phyloP scores from a whole-genome alignment of 2,888 invertebrate species.

The Tipula helvola region DNA sequence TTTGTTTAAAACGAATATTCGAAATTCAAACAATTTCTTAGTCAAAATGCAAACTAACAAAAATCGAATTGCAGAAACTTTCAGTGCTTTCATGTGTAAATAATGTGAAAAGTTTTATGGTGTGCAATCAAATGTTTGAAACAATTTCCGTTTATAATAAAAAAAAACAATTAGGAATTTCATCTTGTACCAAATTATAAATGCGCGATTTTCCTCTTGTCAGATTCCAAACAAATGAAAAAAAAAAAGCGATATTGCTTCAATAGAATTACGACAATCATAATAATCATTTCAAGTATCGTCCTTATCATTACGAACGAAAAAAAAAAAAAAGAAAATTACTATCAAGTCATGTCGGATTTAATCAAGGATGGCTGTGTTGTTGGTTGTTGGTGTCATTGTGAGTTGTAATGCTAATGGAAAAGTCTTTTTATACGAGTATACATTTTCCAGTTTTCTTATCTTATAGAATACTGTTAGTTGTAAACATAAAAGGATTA shows the following conservation, averaged over 20 bases:
- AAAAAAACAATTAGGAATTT: background rate
- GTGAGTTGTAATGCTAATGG: background rate
- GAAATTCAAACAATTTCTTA: too few species aligned
- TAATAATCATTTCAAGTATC: background rate
- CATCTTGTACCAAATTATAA: background rate
- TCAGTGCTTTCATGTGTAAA: too few species aligned
- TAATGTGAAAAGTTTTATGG: too few species aligned
- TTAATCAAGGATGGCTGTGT: background rate
- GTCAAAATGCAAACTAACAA: too few species aligned
- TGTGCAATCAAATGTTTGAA: too few species aligned
- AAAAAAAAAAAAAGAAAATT: background rate
- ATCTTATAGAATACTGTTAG: background rate
- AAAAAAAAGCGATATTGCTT: background rate
- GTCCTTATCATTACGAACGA: background rate
- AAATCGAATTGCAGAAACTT: too few species aligned
- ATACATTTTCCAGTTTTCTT: background rate
- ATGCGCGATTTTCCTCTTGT: background rate
- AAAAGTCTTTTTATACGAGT: background rate
- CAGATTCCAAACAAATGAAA: background rate
- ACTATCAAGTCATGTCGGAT: background rate
- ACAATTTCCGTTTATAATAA: background rate
- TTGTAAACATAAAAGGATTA: background rate
- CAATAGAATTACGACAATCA: background rate
- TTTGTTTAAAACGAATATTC: too few species aligned
- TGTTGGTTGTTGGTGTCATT: background rate